Percentiles rank a stretch among this genome's conserved stretches.
Evolutionary conservation across 2,113 vertebrate genomes (phyloP).

Genomic region (Odocoileus virginianus): DNA sequence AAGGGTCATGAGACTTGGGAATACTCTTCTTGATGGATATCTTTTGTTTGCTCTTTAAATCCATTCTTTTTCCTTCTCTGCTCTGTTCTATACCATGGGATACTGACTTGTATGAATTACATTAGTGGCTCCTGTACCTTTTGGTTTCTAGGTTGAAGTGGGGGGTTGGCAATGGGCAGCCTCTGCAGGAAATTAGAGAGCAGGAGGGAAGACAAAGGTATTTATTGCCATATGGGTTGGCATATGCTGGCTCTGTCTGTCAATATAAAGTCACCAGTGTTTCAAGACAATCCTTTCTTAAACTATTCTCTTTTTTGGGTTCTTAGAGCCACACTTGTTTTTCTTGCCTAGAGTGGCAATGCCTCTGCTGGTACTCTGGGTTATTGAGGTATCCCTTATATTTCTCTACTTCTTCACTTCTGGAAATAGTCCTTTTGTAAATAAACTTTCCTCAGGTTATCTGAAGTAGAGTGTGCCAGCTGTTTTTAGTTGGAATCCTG

Average conservation of each 20-base stretch:
- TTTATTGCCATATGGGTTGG: neutral
- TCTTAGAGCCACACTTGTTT: neutral
- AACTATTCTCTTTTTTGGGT: neutral
- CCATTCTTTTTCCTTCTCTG: neutral
- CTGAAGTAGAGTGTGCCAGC: neutral
- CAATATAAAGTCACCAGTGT: neutral
- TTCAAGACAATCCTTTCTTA: neutral
- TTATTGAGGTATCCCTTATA: neutral
- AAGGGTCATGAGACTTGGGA: neutral
- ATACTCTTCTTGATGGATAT: neutral
- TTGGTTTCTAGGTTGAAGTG: neutral
- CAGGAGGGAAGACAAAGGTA: neutral
- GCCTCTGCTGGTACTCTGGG: neutral
- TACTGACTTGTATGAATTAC: neutral
- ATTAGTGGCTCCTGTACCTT: neutral
- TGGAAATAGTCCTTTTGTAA: neutral
- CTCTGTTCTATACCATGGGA: neutral
- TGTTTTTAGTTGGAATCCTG: slow-evolving; percentile 20
- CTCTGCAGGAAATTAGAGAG: neutral
- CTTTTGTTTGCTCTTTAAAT: neutral
- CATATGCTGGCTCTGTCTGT: neutral
- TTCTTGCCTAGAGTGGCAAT: neutral
- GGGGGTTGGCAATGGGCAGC: neutral
- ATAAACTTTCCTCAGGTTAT: neutral
- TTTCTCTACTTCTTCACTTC: neutral